phyloP scores from a whole-genome alignment of 2,113 vertebrate genomes.

The Chauna torquata region DNA sequence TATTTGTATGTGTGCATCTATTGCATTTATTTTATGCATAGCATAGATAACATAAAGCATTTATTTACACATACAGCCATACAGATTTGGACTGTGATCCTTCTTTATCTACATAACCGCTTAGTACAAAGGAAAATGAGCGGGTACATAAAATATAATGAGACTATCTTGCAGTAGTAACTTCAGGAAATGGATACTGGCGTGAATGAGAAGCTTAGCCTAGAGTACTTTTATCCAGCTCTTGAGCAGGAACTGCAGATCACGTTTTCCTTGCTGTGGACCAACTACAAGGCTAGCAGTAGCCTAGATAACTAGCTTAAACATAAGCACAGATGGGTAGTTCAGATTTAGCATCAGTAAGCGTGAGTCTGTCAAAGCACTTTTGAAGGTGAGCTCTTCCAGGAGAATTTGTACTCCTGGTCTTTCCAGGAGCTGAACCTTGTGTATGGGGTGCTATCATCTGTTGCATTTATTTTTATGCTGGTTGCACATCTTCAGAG shows the following conservation, averaged over 20 bases:
- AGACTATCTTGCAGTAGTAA: background rate
- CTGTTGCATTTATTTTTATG: background rate
- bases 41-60: background rate
- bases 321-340: background rate
- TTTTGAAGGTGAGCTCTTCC: background rate
- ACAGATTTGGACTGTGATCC: background rate
- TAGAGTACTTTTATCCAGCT: background rate
- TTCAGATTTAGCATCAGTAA: background rate
- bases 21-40: background rate
- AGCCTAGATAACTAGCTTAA: background rate
- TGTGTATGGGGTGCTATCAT: background rate
- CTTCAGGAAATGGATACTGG: background rate
- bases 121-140: background rate
- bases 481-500: background rate
- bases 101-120: background rate
- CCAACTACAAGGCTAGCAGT: background rate
- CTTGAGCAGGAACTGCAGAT: background rate
- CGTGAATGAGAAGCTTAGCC: too few relatives aligned
- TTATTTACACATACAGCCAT: background rate
- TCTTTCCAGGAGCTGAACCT: background rate
- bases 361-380: background rate
- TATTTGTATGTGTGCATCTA: background rate
- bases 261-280: background rate
- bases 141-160: background rate
- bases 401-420: background rate